Evolutionary conservation across 35 echinoderm and acorn worm genomes (phyloP).

Genomic region (Acanthaster planci): DNA sequence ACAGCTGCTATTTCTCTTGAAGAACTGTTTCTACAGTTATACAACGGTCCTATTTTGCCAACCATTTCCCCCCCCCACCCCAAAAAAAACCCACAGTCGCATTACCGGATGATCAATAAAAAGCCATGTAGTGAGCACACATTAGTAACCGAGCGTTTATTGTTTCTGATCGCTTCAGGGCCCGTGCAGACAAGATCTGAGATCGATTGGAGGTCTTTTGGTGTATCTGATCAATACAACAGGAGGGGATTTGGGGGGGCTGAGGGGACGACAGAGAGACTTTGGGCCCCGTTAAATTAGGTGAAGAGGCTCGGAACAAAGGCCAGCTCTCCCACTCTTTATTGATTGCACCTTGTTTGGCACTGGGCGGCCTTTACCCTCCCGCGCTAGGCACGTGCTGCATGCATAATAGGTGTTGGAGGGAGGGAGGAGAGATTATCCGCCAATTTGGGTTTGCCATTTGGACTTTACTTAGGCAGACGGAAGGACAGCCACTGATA

Average conservation of each 20-base stretch:
- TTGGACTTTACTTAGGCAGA: conserved; percentile 14
- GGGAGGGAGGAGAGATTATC: neutral
- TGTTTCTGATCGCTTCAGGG: neutral
- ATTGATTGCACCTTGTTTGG: conserved; percentile 1
- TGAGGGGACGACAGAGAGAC: neutral
- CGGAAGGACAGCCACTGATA: conserved; percentile 1
- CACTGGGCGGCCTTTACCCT: conserved; percentile 4
- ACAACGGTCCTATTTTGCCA: too few species aligned
- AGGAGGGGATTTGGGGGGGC: neutral
- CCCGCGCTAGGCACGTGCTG: conserved; percentile 28
- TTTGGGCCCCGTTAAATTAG: conserved; percentile 22
- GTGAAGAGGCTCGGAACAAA: conserved; percentile 17
- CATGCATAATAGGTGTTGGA: conserved; percentile 14
- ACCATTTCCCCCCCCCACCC: too few species aligned
- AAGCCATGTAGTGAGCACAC: conserved; percentile 16
- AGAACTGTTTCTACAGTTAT: too few species aligned
- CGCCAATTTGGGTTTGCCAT: neutral
- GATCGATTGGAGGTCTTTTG: neutral
- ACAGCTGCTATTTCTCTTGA: too few species aligned
- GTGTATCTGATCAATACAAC: conserved; percentile 3
- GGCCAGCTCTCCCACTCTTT: neutral
- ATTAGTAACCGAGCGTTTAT: neutral
- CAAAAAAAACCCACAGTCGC: too few species aligned
- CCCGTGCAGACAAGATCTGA: neutral
- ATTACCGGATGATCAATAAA: neutral